Evolutionary conservation across 2,797 vertebrate species (phyloP).

Genomic region (Macropodus opercularis): DNA sequence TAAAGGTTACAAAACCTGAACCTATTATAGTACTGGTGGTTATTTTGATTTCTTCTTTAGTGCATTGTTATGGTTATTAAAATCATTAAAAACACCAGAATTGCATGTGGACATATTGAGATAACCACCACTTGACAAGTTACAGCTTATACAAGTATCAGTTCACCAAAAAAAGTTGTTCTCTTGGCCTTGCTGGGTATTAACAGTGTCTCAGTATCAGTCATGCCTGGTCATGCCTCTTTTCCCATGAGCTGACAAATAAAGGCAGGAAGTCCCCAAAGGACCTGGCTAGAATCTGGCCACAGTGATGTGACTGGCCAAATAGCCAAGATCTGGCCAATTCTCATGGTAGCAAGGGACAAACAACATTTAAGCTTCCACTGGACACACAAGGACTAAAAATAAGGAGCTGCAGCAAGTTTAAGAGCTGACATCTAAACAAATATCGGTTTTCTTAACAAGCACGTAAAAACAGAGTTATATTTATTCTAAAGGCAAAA

Average conservation of each 20-base stretch:
- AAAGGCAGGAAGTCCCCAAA: conserved; percentile 66
- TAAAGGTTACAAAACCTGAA: no score
- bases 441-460: conserved; percentile 11
- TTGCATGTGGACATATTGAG: no score
- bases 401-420: conserved; percentile 39
- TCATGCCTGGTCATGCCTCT: conserved; percentile 40
- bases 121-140: no score
- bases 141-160: conserved; percentile 4
- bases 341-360: conserved; percentile 53
- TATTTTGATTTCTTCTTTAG: no score
- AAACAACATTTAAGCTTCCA: conserved; percentile 36
- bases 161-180: conserved; percentile 25
- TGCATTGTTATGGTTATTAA: no score
- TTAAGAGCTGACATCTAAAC: conserved; percentile 21
- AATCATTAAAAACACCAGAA: no score
- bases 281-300: conserved; percentile 47
- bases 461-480: conserved; percentile 7
- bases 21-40: no score
- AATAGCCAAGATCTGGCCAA: conserved; percentile 51
- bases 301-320: conserved; percentile 59
- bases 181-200: conserved; percentile 24
- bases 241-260: conserved; percentile 74
- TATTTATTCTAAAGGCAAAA: neutral
- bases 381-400: conserved; percentile 26
- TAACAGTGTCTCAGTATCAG: conserved; percentile 41